A percentile compares a stretch with the other conserved stretches of the same genome.
These are phyloP conservation scores for Papilio machaon DNA, from an alignment of 1,140 invertebrate genomes.

Conservation along the genomic window DNA sequence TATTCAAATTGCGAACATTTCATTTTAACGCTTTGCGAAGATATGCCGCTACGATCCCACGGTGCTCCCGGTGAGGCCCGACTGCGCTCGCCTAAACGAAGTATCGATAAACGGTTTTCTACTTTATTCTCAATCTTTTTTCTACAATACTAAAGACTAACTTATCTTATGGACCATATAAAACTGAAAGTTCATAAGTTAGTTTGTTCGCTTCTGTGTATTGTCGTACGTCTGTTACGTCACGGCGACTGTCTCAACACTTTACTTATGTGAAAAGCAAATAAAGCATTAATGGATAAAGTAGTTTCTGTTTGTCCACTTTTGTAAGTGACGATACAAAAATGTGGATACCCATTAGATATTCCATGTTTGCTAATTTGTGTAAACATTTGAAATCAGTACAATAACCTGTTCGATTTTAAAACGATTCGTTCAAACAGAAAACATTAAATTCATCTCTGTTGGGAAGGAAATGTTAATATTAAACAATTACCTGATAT, in stretches of 20 bases:
- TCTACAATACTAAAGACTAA: neutral
- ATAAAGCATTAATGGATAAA: conserved; percentile 8
- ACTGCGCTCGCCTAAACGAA: neutral
- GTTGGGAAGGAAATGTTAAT: neutral
- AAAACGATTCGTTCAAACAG: conserved; percentile 30
- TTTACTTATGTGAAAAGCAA: neutral
- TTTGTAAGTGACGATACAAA: conserved; percentile 1
- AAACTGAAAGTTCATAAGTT: neutral
- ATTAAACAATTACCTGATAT: too few relatives aligned
- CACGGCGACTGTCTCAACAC: conserved; percentile 1
- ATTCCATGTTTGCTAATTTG: neutral
- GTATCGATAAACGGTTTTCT: neutral
- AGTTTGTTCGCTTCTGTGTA: neutral
- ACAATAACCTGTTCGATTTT: conserved; percentile 18
- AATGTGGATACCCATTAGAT: conserved; percentile 11
- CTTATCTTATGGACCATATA: too few relatives aligned
- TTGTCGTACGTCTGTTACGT: neutral
- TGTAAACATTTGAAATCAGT: conserved; percentile 11
- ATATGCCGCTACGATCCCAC: conserved; percentile 71
- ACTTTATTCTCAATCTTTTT: neutral
- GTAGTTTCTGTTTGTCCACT: conserved; percentile 1
- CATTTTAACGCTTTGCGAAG: conserved; percentile 81
- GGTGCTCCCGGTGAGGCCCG: neutral
- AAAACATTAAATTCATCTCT: neutral
- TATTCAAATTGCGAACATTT: conserved; percentile 82